Percentiles rank a stretch among this genome's conserved stretches.
These are phyloP conservation scores for Tanypteryx hageni DNA, from an alignment of 2,888 invertebrate species.

Conservation along the genomic window DNA sequence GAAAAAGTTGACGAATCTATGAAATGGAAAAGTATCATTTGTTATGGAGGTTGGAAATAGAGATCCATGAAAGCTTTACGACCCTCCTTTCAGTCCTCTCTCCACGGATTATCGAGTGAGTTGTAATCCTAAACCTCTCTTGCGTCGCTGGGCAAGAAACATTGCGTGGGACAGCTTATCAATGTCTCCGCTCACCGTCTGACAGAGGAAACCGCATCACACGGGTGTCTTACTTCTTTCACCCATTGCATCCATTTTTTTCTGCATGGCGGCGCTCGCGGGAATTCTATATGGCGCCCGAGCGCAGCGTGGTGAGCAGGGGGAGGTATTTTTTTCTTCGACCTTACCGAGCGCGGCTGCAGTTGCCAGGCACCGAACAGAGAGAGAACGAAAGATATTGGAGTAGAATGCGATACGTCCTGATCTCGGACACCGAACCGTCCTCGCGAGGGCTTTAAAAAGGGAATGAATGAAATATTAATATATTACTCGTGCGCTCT, in stretches of 20 bases:
- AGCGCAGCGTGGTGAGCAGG: neutral
- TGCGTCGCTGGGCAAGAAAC: slow-evolving; percentile 25
- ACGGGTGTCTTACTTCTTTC: slow-evolving; percentile 28
- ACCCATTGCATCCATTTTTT: slow-evolving; percentile 28
- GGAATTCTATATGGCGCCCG: neutral
- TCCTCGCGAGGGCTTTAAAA: neutral
- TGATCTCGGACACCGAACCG: neutral
- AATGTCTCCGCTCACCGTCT: slow-evolving; percentile 45
- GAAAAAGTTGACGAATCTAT: no score
- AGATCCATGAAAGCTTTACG: no score
- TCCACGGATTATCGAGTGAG: slow-evolving; percentile 29
- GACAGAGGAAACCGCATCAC: neutral
- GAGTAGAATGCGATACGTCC: neutral
- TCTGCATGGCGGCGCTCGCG: neutral
- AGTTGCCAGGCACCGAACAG: neutral
- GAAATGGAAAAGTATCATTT: no score
- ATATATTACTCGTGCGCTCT: neutral
- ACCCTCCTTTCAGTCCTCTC: neutral
- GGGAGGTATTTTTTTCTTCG: neutral
- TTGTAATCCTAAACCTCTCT: slow-evolving; percentile 21
- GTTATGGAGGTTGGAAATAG: no score
- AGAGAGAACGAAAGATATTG: neutral
- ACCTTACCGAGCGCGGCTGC: neutral
- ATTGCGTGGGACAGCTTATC: slow-evolving; percentile 36
- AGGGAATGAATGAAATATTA: no score